A percentile compares a stretch with the other conserved stretches of the same genome.
These are phyloP conservation scores for Cantharis rufa DNA, from an alignment of 2,888 invertebrate genomes.

Conservation along the genomic window DNA sequence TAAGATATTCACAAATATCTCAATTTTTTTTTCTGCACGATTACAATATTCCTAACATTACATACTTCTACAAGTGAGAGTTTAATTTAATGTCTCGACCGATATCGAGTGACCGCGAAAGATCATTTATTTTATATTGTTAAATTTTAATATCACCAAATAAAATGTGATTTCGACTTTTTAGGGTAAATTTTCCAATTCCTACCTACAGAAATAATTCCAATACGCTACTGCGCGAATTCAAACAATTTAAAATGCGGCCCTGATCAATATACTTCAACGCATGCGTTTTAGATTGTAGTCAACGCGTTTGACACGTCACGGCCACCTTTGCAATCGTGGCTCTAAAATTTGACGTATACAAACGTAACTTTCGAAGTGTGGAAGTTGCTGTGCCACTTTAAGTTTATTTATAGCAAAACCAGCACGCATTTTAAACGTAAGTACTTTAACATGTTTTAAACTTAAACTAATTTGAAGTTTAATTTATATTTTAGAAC, in stretches of 20 bases:
- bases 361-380: slow-evolving; percentile 1
- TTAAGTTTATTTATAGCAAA: background rate
- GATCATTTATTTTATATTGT: no score
- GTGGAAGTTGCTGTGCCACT: background rate
- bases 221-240: background rate
- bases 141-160: no score
- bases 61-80: no score
- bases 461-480: background rate
- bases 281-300: background rate
- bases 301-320: slow-evolving; percentile 22
- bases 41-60: no score
- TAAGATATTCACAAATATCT: no score
- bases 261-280: background rate
- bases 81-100: no score
- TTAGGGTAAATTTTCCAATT: no score
- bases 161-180: no score
- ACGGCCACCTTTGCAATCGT: slow-evolving; percentile 27
- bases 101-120: no score
- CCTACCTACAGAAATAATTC: no score
- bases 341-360: slow-evolving; percentile 23
- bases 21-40: no score
- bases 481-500: slow-evolving; percentile 13
- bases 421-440: background rate
- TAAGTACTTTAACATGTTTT: background rate
- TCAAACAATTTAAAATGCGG: background rate